A percentile compares a stretch with the other conserved stretches of the same genome.
phyloP scores from a whole-genome alignment of 2,888 invertebrate genomes.

The Himalopsyche kuldschensis region DNA sequence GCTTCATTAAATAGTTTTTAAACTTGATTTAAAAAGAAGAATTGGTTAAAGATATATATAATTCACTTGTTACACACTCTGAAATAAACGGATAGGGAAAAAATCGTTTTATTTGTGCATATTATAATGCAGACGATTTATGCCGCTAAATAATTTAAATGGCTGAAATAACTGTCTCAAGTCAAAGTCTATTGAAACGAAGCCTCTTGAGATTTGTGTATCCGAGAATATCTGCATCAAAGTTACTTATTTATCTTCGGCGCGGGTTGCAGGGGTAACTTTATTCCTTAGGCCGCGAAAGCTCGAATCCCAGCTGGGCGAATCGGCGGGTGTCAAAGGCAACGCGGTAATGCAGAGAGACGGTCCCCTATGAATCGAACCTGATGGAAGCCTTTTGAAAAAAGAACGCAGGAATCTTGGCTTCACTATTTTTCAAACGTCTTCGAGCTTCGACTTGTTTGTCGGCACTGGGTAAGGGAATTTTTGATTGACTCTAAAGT shows the following conservation, averaged over 20 bases:
- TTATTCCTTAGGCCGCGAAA: background rate
- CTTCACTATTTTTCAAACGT: background rate
- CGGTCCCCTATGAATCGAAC: constrained; percentile 18
- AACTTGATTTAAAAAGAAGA: too few relatives aligned
- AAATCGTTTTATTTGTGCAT: too few relatives aligned
- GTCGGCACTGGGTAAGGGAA: background rate
- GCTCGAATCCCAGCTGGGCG: constrained; percentile 2
- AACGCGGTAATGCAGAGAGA: constrained; percentile 17
- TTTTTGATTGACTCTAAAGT: background rate
- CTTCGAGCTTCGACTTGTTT: background rate
- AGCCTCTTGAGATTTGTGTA: background rate
- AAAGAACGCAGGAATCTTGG: background rate
- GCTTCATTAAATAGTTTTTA: too few relatives aligned
- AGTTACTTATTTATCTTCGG: constrained; percentile 30
- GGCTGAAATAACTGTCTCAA: background rate
- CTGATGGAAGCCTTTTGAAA: constrained; percentile 3
- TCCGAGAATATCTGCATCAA: constrained; percentile 25
- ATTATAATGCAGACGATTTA: background rate
- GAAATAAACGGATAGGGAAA: too few relatives aligned
- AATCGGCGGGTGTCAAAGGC: constrained; percentile 26
- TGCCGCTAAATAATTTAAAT: background rate
- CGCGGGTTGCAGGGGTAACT: constrained; percentile 5
- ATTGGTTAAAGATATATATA: too few relatives aligned
- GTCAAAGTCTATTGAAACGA: background rate
- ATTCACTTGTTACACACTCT: too few relatives aligned